Percentiles rank a stretch among this genome's conserved stretches.
Evolutionary conservation across 2,113 vertebrate species (phyloP).

Genomic region (Etheostoma spectabile): DNA sequence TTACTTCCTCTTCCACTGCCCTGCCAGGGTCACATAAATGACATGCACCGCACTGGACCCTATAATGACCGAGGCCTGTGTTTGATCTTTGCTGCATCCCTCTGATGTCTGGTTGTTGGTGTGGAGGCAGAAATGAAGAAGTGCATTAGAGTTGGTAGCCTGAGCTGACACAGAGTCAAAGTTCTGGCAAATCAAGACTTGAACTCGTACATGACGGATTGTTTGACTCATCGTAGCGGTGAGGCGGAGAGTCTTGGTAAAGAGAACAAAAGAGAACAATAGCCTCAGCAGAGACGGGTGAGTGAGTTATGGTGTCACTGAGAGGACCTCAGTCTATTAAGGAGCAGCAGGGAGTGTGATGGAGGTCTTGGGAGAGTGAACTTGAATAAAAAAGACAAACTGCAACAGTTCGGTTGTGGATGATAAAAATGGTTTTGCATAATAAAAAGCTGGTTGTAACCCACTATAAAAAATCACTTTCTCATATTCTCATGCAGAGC

Average conservation of each 20-base stretch:
- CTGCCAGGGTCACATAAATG: conserved; percentile 71
- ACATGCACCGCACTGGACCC: conserved; percentile 59
- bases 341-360: conserved; percentile 68
- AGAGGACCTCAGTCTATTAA: conserved; percentile 72
- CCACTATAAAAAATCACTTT: conserved; percentile 52
- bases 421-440: conserved; percentile 68
- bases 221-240: not conserved
- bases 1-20: conserved; percentile 77
- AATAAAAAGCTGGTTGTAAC: conserved; percentile 60
- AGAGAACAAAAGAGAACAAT: conserved; percentile 55
- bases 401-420: conserved; percentile 35
- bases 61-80: conserved; percentile 51
- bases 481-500: conserved; percentile 31
- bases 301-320: conserved; percentile 74
- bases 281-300: conserved; percentile 45
- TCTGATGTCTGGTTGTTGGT: conserved; percentile 52
- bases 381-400: conserved; percentile 76
- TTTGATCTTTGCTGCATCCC: conserved; percentile 67
- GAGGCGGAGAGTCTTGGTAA: not conserved
- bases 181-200: conserved; percentile 16
- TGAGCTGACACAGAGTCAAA: not conserved
- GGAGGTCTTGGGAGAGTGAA: conserved; percentile 68
- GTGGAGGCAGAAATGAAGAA: conserved; percentile 17
- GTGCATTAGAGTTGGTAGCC: not conserved
- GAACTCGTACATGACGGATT: not conserved